Conservation (phyloP, 2,113 vertebrate species). For the Clinocottus analis region DNA sequence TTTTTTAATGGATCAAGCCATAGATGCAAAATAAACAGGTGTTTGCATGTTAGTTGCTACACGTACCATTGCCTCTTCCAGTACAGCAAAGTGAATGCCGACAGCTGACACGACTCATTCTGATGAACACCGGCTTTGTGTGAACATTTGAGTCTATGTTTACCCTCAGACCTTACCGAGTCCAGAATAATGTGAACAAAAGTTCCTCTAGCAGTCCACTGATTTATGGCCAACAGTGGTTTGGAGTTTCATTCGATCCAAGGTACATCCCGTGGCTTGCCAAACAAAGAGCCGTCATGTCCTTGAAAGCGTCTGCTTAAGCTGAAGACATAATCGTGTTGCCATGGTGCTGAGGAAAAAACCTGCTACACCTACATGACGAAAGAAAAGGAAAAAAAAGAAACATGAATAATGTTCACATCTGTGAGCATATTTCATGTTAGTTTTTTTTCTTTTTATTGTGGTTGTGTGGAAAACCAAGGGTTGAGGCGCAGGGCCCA, state of each 20-base stretch:
- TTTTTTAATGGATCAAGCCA: neutral
- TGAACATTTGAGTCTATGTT: neutral
- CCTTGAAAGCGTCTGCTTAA: constrained; percentile 47
- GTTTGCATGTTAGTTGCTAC: neutral
- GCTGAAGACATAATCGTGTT: constrained; percentile 45
- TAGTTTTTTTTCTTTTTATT: neutral
- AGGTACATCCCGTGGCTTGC: constrained; percentile 18
- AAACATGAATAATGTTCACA: neutral
- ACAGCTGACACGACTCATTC: neutral
- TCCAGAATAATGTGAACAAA: neutral
- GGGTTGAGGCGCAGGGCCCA: neutral
- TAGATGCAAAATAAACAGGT: neutral
- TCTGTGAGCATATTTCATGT: neutral
- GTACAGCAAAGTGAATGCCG: neutral
- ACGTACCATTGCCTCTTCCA: neutral
- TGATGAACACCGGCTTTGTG: neutral
- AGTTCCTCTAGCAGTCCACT: neutral
- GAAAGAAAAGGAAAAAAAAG: neutral
- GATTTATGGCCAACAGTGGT: neutral
- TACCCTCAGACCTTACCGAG: neutral
- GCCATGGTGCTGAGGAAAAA: constrained; percentile 40
- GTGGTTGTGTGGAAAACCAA: neutral
- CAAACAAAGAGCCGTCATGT: constrained; percentile 29
- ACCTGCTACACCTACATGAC: neutral
- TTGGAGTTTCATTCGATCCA: constrained; percentile 15